phyloP scores from a whole-genome alignment of 2,888 invertebrate species.

The Erebia aethiops region DNA sequence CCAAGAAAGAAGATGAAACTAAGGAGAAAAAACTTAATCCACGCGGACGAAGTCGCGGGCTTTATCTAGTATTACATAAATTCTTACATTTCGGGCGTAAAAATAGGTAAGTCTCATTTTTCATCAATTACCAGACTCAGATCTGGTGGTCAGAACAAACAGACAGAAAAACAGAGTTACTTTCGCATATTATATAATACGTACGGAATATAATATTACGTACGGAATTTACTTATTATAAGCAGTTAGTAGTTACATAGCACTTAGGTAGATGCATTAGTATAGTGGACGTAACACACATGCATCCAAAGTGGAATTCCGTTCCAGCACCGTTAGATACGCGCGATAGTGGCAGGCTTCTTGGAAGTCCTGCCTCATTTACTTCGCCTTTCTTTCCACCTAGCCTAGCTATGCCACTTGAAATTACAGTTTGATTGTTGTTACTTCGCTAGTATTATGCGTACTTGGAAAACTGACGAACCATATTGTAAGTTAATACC shows the following conservation, averaged over 20 bases:
- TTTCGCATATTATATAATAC: too few relatives aligned
- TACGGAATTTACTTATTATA: background rate
- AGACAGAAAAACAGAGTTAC: too few relatives aligned
- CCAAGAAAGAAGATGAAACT: too few relatives aligned
- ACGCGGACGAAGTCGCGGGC: too few relatives aligned
- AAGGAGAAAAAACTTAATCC: too few relatives aligned
- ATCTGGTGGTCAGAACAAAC: too few relatives aligned
- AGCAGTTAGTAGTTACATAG: background rate
- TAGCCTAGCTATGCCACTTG: slow-evolving; percentile 40
- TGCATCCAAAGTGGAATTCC: slow-evolving; percentile 39
- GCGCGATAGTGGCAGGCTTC: slow-evolving; percentile 38
- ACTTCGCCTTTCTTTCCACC: slow-evolving; percentile 40
- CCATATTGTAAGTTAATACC: too few relatives aligned
- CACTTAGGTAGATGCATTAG: slow-evolving; percentile 18
- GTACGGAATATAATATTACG: too few relatives aligned
- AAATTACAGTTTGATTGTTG: slow-evolving; percentile 43
- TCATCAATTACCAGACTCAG: too few relatives aligned
- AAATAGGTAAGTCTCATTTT: too few relatives aligned
- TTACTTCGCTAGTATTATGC: slow-evolving; percentile 17
- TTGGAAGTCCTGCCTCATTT: slow-evolving; percentile 42
- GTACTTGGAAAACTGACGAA: background rate
- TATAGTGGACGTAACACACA: slow-evolving; percentile 30
- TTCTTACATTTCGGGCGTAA: too few relatives aligned
- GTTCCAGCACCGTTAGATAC: slow-evolving; percentile 37
- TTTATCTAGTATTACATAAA: too few relatives aligned